Conservation (phyloP, 2,888 invertebrate genomes). For the Sminthurinus aureus region DNA sequence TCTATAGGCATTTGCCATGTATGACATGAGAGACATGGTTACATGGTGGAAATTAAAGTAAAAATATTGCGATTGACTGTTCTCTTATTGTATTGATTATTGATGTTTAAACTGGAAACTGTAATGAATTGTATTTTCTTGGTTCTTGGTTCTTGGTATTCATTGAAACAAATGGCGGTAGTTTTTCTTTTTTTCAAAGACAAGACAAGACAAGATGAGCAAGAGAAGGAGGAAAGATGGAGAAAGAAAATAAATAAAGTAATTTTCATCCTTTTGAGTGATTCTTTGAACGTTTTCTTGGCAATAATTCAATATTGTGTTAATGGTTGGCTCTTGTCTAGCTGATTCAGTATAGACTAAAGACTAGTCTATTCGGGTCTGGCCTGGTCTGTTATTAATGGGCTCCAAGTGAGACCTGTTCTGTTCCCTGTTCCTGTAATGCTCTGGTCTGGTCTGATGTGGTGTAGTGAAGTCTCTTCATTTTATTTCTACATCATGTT, state of each 20-base stretch:
- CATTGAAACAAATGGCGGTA: no score
- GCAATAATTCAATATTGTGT: conserved; percentile 36
- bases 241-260: conserved; percentile 1
- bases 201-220: no score
- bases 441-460: neutral
- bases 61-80: no score
- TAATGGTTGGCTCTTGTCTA: conserved; percentile 32
- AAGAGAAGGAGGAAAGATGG: no score
- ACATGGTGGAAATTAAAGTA: no score
- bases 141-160: no score
- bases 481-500: neutral
- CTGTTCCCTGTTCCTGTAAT: neutral
- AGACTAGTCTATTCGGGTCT: neutral
- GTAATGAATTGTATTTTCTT: no score
- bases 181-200: no score
- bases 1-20: no score
- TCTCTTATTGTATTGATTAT: no score
- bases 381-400: neutral
- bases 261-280: conserved; percentile 16
- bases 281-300: conserved; percentile 33
- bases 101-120: no score
- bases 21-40: no score
- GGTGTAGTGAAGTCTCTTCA: neutral
- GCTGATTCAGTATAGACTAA: neutral
- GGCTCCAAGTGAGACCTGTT: conserved; percentile 12